These are phyloP conservation scores for Cheumatopsyche charites DNA, from an alignment of 1,140 invertebrate genomes.

Conservation along the genomic window DNA sequence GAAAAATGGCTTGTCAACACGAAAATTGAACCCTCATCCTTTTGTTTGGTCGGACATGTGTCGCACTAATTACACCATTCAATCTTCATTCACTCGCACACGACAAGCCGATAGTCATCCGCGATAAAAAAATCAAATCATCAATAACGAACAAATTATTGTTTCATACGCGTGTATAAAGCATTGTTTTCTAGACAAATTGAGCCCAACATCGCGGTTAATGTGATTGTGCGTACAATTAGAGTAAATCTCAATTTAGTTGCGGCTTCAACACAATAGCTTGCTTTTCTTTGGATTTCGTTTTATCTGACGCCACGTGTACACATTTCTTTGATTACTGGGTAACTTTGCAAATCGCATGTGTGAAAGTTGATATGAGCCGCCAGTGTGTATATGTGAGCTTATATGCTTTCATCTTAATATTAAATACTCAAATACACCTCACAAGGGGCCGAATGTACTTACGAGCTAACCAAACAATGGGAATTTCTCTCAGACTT, in stretches of 20 bases:
- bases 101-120: background rate
- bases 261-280: too few relatives aligned
- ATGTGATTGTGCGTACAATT: too few relatives aligned
- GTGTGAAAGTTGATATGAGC: conserved; percentile 16
- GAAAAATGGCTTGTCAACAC: conserved; percentile 23
- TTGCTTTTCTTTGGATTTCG: background rate
- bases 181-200: too few relatives aligned
- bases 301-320: background rate
- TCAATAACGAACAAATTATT: too few relatives aligned
- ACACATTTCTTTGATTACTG: conserved; percentile 14
- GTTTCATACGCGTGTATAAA: too few relatives aligned
- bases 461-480: conserved; percentile 33
- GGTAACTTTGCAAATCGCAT: conserved; percentile 11
- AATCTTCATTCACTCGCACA: background rate
- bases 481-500: conserved; percentile 31
- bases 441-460: conserved; percentile 27
- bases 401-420: conserved; percentile 26
- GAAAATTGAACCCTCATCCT: conserved; percentile 21
- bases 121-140: too few relatives aligned
- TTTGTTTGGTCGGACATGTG: conserved; percentile 5
- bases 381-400: background rate
- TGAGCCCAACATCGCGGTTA: too few relatives aligned
- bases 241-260: too few relatives aligned
- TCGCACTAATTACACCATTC: conserved; percentile 18
- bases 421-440: conserved; percentile 27